Conservation (phyloP, 2,113 vertebrate species). For the Entomyzon cyanotis region DNA sequence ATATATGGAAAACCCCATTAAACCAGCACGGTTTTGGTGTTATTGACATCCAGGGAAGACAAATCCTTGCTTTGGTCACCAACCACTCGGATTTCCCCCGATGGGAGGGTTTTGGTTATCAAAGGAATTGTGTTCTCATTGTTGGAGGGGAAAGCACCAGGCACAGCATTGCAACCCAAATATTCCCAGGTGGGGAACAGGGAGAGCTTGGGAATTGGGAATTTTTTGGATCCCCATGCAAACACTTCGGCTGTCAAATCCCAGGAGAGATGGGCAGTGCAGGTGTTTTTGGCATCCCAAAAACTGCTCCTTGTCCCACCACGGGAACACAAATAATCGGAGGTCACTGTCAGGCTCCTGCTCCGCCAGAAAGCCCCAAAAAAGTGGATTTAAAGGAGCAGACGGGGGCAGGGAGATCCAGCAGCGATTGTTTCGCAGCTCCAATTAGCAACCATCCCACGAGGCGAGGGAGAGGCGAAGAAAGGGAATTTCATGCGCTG, state of each 20-base stretch:
- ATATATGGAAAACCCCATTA: rapidly evolving
- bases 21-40: rapidly evolving
- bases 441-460: slow-evolving; percentile 72
- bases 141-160: neutral
- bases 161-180: neutral
- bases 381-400: neutral
- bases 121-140: neutral
- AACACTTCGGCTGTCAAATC: too few species aligned
- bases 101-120: neutral
- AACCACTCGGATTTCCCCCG: neutral
- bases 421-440: slow-evolving; percentile 60
- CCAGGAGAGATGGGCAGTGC: neutral
- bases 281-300: neutral
- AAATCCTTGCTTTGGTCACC: neutral
- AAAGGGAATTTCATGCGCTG: slow-evolving; percentile 55
- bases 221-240: too few species aligned
- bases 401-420: neutral
- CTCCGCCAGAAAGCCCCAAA: neutral
- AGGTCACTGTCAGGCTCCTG: neutral
- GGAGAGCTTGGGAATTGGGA: neutral
- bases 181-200: rapidly evolving
- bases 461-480: slow-evolving; percentile 17
- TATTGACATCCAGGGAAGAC: rapidly evolving
- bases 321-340: neutral
- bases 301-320: neutral